Evolutionary conservation across 2,888 invertebrate genomes (phyloP).

Genomic region (Napeogenes sylphis): DNA sequence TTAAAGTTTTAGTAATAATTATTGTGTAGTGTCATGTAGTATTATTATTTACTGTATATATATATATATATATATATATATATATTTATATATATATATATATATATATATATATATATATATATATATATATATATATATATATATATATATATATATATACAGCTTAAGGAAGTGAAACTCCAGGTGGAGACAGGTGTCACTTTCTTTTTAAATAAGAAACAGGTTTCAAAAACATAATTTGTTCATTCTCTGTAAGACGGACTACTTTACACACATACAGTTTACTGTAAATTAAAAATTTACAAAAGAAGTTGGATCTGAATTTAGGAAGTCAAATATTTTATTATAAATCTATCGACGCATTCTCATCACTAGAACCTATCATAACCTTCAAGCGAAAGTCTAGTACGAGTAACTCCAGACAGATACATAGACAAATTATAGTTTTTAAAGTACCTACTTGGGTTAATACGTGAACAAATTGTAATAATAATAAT

Average conservation of each 20-base stretch:
- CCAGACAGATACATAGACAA: conserved; percentile 11
- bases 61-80: too few species aligned
- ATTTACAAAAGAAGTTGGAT: too few species aligned
- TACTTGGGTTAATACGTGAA: neutral
- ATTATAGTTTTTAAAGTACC: conserved; percentile 7
- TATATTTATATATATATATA: too few species aligned
- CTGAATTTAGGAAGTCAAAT: too few species aligned
- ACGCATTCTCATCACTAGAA: conserved; percentile 17
- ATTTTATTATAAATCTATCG: conserved; percentile 9
- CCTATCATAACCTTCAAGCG: conserved; percentile 31
- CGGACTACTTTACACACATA: conserved; percentile 5
- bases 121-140: too few species aligned
- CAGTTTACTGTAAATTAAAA: neutral
- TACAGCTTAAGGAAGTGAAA: conserved; percentile 18
- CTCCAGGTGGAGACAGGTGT: conserved; percentile 15
- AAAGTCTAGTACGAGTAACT: conserved; percentile 24
- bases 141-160: too few species aligned
- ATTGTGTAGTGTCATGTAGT: too few species aligned
- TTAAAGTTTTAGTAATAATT: too few species aligned
- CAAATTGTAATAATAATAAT: too few species aligned
- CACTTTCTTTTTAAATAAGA: conserved; percentile 25
- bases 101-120: too few species aligned
- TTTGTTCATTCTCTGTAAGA: conserved; percentile 13
- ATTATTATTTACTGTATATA: too few species aligned
- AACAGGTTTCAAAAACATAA: conserved; percentile 16